Base-by-base conservation (phyloP, 2,888 invertebrate genomes). In the Acleris sparsana region DNA sequence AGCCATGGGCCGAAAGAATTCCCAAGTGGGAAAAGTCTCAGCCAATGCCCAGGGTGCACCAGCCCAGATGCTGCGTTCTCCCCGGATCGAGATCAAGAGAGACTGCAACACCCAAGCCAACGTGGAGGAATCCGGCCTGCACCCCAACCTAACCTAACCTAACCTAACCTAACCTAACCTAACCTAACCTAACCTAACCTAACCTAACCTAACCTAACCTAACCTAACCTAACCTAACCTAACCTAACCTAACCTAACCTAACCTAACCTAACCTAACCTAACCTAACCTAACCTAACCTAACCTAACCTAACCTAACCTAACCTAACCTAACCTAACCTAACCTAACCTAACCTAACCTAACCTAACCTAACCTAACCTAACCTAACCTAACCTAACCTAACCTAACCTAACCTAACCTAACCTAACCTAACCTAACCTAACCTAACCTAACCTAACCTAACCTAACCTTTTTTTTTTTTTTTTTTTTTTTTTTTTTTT, bases 351-450 rank as follows among this genome's bases (percentile, higher is more conserved):
- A 22, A 52, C 22, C 52, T 20, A 52, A 52, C 56, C 56, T 39
- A 59, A 49, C 49, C 53, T 46, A 62, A 53, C 53, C 61, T 53
- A 56, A 62, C 56, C 62, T 56, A 56, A 62, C 56, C 56, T 56
- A 55, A 55, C 56, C 56, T 62, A 63, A 56, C 63, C 56, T 56
- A 67, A 68, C 68, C 68, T 68, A 63, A 63, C 68, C 68, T 68
- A 68, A 68, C 68, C 68, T 68, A 68, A 63, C 68, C 68, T 63
- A 68, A 68, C 68, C 68, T 68, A 68, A 68, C 63, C 62, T 18
- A 55, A 57, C n/a, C n/a, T n/a, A n/a, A n/a, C n/a, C n/a, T n/a
- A n/a, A 56, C 66, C 57, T 56, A 65, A n/a, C n/a, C n/a, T n/a
- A n/a, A n/a, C n/a, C n/a, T n/a, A n/a, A n/a, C n/a, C n/a, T n/a